Percentiles rank a stretch among this genome's conserved stretches.
Evolutionary conservation across 2,888 invertebrate species (phyloP).

Genomic region (Hypolimnas misippus): DNA sequence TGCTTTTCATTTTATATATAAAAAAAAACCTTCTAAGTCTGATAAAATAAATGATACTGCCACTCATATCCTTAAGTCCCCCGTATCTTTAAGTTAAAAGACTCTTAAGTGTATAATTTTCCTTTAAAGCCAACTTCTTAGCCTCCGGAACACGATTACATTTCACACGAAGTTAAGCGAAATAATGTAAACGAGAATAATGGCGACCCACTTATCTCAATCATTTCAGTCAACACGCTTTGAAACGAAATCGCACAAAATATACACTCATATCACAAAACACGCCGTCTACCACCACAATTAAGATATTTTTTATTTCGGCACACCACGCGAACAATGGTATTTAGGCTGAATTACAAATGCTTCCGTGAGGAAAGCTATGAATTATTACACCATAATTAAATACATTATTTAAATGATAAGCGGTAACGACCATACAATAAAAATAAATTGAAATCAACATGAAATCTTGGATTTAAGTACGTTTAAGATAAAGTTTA

Average conservation of each 20-base stretch:
- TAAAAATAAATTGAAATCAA: slow-evolving; percentile 43
- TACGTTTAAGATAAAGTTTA: slow-evolving; percentile 33
- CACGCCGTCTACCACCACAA: slow-evolving; percentile 70
- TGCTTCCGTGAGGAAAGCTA: slow-evolving; percentile 47
- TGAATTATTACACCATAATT: slow-evolving; percentile 47
- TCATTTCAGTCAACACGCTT: slow-evolving; percentile 76
- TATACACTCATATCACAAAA: slow-evolving; percentile 77
- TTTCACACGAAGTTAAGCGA: slow-evolving; percentile 22
- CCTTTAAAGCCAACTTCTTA: slow-evolving; percentile 4
- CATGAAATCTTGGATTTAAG: slow-evolving; percentile 38
- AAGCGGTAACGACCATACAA: slow-evolving; percentile 44
- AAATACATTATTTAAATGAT: slow-evolving; percentile 48
- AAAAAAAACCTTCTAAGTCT: no score
- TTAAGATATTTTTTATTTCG: slow-evolving; percentile 79
- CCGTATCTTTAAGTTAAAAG: not conserved
- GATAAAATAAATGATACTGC: not conserved
- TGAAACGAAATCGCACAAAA: slow-evolving; percentile 71
- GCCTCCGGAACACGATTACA: slow-evolving; percentile 29
- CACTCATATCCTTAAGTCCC: not conserved
- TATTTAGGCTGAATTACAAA: slow-evolving; percentile 47
- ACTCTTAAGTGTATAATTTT: not conserved
- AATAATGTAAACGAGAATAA: slow-evolving; percentile 36
- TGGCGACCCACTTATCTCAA: slow-evolving; percentile 58
- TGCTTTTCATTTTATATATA: no score
- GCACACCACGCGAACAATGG: slow-evolving; percentile 69